phyloP scores from a whole-genome alignment of 2,113 vertebrate species.

The Takifugu flavidus region DNA sequence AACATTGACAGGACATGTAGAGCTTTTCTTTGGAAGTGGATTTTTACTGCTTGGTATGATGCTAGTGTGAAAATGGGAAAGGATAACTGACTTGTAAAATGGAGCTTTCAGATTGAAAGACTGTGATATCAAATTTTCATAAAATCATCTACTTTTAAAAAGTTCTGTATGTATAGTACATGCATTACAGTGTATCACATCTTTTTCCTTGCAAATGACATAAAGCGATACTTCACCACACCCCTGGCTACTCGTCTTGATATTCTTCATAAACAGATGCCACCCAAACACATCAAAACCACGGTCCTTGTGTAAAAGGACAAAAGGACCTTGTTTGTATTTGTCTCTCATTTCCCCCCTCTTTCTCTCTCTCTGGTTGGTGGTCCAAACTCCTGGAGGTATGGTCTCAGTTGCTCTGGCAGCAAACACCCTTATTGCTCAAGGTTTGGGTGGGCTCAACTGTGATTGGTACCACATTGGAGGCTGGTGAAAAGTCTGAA shows the following conservation, averaged over 20 bases:
- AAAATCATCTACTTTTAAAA: slow-evolving; percentile 36
- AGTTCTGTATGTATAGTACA: slow-evolving; percentile 25
- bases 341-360: slow-evolving; percentile 31
- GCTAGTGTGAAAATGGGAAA: slow-evolving; percentile 21
- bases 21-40: slow-evolving; percentile 37
- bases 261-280: slow-evolving; percentile 19
- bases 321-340: slow-evolving; percentile 17
- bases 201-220: slow-evolving; percentile 1
- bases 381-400: slow-evolving; percentile 34
- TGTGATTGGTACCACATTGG: slow-evolving; percentile 82
- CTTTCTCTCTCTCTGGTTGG: slow-evolving; percentile 32
- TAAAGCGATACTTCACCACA: slow-evolving; percentile 6
- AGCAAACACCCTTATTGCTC: slow-evolving; percentile 74
- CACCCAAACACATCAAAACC: slow-evolving; percentile 19
- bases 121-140: slow-evolving; percentile 26
- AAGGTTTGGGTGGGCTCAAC: slow-evolving; percentile 84
- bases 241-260: background rate
- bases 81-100: slow-evolving; percentile 40
- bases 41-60: slow-evolving; percentile 39
- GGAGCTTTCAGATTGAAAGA: slow-evolving; percentile 31
- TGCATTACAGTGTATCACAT: slow-evolving; percentile 13
- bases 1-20: slow-evolving; percentile 11
- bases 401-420: slow-evolving; percentile 82
- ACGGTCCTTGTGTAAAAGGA: slow-evolving; percentile 22
- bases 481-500: slow-evolving; percentile 77